Evolutionary conservation across 2,113 vertebrate species (phyloP), one percentile per base, ranked within the genome.

Genomic region (Myocastor coypus): DNA sequence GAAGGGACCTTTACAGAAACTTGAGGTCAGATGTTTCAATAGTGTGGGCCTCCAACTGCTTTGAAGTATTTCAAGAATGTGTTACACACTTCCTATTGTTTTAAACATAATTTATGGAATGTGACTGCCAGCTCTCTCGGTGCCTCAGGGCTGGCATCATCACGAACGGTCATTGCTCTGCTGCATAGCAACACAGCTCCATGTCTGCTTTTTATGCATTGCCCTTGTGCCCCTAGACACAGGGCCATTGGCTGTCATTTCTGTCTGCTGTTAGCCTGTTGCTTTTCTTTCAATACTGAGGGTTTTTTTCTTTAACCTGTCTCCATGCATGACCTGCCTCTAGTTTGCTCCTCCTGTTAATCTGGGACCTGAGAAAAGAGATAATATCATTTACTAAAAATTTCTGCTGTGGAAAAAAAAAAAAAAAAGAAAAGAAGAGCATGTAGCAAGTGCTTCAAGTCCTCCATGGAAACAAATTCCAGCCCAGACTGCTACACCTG

Each of bases 151-250:
- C 52, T 78, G 84, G 93, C 55, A 12, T n/a, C 75, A 57, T 77
- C 42, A 83, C 2, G 55, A 91, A 59, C 1, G 80, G 86, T 64
- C 93, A 87, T 57, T 91, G 84, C 3, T 5, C 32, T 55, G 77
- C 68, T 42, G 34, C 50, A n/a, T 46, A 13, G 59, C 52, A 78
- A 96, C 17, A 17, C 0, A 28, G 55, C 14, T 95, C 69, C 71
- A 14, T 13, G 4, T 85, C 81, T 94, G 92, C 82, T 93, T 94
- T 93, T 92, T 80, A 94, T 69, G 77, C 30, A 95, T 87, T 89
- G 32, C 19, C 26, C 87, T 94, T 91, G 66, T 73, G 42, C 81
- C 26, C 81, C 92, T 89, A 30, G 80, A 83, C 63, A 88, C 52
- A 42, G 86, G 86, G 71, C 57, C 46, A 40, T 68, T 40, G 84